A percentile compares a stretch with the other conserved stretches of the same genome.
Evolutionary conservation across 1,140 invertebrate species (phyloP).

Genomic region (Anastrepha ludens): DNA sequence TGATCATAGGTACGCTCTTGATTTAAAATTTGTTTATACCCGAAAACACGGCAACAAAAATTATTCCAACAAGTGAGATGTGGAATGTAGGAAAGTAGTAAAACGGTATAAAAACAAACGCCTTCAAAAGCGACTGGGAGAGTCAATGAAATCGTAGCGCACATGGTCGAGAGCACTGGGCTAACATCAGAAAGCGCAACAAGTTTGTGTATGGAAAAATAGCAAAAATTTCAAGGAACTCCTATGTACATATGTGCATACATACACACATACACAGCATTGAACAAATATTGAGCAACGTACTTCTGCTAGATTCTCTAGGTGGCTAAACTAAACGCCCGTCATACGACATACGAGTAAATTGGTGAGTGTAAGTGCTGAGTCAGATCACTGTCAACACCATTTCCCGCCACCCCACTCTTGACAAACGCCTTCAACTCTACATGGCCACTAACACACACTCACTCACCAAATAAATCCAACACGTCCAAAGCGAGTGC

Average conservation of each 20-base stretch:
- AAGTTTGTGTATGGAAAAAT: constrained; percentile 27
- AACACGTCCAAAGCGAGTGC: not conserved
- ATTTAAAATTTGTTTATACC: not conserved
- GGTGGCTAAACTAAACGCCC: not conserved
- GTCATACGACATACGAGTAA: too few species aligned
- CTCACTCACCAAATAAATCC: not conserved
- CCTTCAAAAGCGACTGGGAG: not conserved
- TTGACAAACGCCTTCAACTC: constrained; percentile 3
- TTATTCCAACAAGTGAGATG: not conserved
- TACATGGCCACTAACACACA: not conserved
- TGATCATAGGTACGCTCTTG: too few species aligned
- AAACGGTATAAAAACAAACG: not conserved
- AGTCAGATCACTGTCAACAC: not conserved
- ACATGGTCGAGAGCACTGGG: constrained; percentile 44
- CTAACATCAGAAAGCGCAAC: constrained; percentile 16
- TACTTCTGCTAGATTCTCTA: not conserved
- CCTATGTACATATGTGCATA: not conserved
- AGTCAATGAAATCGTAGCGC: constrained; percentile 18
- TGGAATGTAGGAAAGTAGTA: not conserved
- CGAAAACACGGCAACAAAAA: not conserved
- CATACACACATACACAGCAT: not conserved
- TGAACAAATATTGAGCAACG: not conserved
- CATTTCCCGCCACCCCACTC: not conserved
- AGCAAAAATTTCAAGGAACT: not conserved
- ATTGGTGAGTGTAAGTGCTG: not conserved